Base-by-base conservation (phyloP, 2,888 invertebrate species). In the Rhingia campestris region DNA sequence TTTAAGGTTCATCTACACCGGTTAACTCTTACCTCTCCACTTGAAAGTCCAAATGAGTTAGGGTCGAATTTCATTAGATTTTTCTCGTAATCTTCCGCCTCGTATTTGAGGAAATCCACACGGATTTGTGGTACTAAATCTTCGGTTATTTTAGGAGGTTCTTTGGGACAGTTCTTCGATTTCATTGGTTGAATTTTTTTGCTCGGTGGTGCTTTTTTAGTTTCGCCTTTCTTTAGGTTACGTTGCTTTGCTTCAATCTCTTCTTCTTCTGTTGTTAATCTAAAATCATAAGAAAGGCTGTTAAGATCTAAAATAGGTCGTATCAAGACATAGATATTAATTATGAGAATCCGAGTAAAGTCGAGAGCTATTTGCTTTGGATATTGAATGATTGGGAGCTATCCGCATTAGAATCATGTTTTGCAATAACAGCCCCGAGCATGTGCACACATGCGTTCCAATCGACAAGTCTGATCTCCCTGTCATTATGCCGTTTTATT, bases 61-160 rank as follows among this genome's bases (percentile, higher is more conserved):
- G 89, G 90, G 87, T 89, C 87, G 51, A 86, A 89, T 0, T 86
- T 80, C 4, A 88, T 79, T 2, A 90, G 64, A 22, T 86, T 80
- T 2, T 87, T 75, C 12, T 79, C 4, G 69, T 88, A 88, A 12
- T 89, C 81, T 4, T 75, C 72, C 2, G 88, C 81, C 45, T 91
- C 89, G 3, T 69, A 67, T 2, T 87, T 72, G 0, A 89, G 43
- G 67, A 90, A 91, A 0, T 88, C 85, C 0, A 4, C 0, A 6
- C 79, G 81, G 5, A 88, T 61, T 72, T 89, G 87, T 0, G 91
- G 91, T 6, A 87, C 66, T 76, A 86, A 69, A 14, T 87, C 86
- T 0, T 56, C 47, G 0, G 58, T 76, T 12, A 90, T 69, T 0
- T 30, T 0, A 0, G 74, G 87, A 0, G 88, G 88, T 45, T 89